Base-by-base conservation (phyloP, 2,113 vertebrate species). In the Thunnus thynnus region DNA sequence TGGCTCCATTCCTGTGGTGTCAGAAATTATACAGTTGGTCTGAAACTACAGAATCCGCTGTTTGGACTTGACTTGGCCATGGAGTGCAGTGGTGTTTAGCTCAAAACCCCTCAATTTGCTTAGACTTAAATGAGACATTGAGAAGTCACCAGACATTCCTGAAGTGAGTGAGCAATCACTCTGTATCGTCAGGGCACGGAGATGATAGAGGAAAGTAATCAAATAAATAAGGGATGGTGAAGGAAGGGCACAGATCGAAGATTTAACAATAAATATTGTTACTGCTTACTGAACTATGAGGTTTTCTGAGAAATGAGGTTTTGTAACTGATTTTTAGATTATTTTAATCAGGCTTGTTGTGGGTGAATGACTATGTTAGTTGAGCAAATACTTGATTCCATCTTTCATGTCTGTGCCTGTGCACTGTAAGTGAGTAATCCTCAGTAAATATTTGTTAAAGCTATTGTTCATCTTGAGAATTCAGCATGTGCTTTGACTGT, bases 1-100 rank as follows among this genome's bases (percentile, higher is more conserved):
- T 65, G 78, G 78, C 91, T 92, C 55, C 91, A 94, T 95, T 94
- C 92, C 94, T 95, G 94, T n/a, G 92, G 93, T 84, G 86, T 80
- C 74, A 83, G 68, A 92, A 94, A 94, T 94, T 86, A 94, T 80
- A 93, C 86, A 80, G 80, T 83, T 75, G 74, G 81, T 83, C 85
- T 92, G 62, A 75, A 82, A 91, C 56, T 70, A 83, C 79, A 86
- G 71, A 83, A 85, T 86, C 76, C 30, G 4, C 65, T 91, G 88
- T 94, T 92, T 86, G 87, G 87, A 91, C 90, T 89, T 84, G 84
- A 87, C 91, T 92, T 48, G 80, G 84, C 84, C 80, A 46, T 32
- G 57, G 88, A 82, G 87, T 77, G 72, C 71, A 71, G 76, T 69
- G 62, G 81, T 66, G 91, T 91, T 90, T 87, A 80, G 66, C 78